These are phyloP conservation scores for Porites lobata DNA, from an alignment of 92 coral and sea anemone genomes.

Conservation along the genomic window DNA sequence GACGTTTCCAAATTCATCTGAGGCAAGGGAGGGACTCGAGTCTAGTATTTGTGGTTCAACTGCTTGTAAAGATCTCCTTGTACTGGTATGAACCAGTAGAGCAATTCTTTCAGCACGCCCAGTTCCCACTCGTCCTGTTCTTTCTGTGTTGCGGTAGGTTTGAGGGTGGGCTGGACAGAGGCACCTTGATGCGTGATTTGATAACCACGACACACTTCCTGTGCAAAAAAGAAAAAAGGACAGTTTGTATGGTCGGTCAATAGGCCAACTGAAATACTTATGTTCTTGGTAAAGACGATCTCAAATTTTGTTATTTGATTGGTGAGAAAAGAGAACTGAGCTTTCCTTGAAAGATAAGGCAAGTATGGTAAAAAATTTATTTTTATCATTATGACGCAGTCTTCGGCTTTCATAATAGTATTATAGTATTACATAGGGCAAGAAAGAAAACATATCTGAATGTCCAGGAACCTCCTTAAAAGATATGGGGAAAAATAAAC, in stretches of 20 bases:
- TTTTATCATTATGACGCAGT: no score
- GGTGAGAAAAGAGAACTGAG: background rate
- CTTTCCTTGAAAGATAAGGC: background rate
- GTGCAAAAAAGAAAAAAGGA: background rate
- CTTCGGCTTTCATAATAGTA: no score
- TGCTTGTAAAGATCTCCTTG: constrained; percentile 40
- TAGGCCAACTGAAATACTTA: background rate
- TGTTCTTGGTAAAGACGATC: background rate
- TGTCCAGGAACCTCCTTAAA: no score
- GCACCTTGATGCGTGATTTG: constrained; percentile 20
- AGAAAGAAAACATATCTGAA: no score
- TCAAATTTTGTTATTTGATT: no score
- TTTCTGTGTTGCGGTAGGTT: constrained; percentile 65
- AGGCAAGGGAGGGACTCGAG: background rate
- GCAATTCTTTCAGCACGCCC: constrained; percentile 60
- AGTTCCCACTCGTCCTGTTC: constrained; percentile 70
- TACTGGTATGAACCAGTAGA: constrained; percentile 52
- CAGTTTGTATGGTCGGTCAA: background rate
- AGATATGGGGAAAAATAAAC: no score
- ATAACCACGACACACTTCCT: constrained; percentile 51
- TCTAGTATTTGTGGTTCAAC: background rate
- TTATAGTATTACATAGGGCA: no score
- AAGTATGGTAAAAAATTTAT: no score
- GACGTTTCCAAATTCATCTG: background rate
- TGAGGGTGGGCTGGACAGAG: constrained; percentile 45